Evolutionary conservation across 2,888 invertebrate species (phyloP).

Genomic region (Oscheius sp.): DNA sequence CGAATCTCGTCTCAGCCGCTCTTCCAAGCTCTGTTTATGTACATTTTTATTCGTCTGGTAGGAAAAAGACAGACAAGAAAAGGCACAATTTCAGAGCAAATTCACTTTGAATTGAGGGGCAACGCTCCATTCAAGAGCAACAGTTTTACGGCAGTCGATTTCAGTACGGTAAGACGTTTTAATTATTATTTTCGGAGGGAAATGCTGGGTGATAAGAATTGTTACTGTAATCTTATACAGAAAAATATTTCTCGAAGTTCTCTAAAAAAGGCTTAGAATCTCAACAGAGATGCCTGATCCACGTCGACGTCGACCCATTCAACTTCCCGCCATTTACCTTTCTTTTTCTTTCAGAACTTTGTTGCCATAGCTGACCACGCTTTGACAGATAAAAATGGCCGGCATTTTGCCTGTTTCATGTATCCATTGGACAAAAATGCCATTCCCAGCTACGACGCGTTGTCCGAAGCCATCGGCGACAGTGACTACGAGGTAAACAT

Average conservation of each 20-base stretch:
- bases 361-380: conserved; percentile 71
- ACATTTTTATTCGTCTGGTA: conserved; percentile 54
- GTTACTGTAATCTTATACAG: not conserved
- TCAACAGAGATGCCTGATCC: too few relatives aligned
- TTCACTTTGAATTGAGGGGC: conserved; percentile 69
- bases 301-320: too few relatives aligned
- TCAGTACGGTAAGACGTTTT: conserved; percentile 60
- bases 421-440: conserved; percentile 68
- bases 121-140: conserved; percentile 71
- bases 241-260: too few relatives aligned
- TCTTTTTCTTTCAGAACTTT: conserved; percentile 51
- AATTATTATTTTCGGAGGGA: not conserved
- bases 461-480: conserved; percentile 65
- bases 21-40: conserved; percentile 60
- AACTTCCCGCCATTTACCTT: too few relatives aligned
- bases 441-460: conserved; percentile 63
- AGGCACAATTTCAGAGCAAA: conserved; percentile 57
- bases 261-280: too few relatives aligned
- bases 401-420: conserved; percentile 68
- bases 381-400: conserved; percentile 65
- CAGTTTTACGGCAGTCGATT: conserved; percentile 72
- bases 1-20: conserved; percentile 54
- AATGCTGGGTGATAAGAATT: not conserved
- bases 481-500: conserved; percentile 40
- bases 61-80: not conserved